Evolutionary conservation across 2,797 vertebrate species (phyloP).

Genomic region (Chaenodraco wilsoni): DNA sequence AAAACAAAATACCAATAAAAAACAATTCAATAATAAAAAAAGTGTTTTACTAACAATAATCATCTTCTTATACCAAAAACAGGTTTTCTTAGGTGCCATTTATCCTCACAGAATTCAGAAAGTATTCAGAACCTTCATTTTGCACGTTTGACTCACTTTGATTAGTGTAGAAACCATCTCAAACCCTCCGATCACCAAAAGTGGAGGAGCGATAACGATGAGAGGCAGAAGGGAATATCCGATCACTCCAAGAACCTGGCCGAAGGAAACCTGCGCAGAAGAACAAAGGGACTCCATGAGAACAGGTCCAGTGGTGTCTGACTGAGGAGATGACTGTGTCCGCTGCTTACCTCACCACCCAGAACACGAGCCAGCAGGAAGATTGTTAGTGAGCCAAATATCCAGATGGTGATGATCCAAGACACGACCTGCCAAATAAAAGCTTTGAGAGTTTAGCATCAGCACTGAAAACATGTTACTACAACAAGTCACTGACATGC

Average conservation of each 20-base stretch:
- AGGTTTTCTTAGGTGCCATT: no score
- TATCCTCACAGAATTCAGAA: neutral
- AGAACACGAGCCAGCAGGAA: constrained; percentile 97
- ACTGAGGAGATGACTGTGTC: neutral
- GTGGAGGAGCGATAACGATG: constrained; percentile 94
- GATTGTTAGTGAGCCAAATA: constrained; percentile 97
- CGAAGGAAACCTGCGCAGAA: constrained; percentile 91
- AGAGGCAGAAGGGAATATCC: constrained; percentile 98
- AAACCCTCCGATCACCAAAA: constrained; percentile 92
- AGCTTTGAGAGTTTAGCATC: neutral
- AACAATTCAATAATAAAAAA: neutral
- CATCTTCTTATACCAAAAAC: neutral
- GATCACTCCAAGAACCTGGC: constrained; percentile 97
- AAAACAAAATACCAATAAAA: no score
- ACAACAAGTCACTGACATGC: neutral
- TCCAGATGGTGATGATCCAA: constrained; percentile 99
- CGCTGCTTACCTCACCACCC: constrained; percentile 92
- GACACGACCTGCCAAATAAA: constrained; percentile 89
- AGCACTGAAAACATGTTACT: neutral
- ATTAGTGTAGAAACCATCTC: constrained; percentile 93
- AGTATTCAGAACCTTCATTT: neutral
- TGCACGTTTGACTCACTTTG: constrained; percentile 87
- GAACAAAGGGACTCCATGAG: neutral
- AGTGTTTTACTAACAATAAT: neutral
- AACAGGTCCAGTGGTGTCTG: neutral